A percentile compares a stretch with the other conserved stretches of the same genome.
Evolutionary conservation across 2,888 invertebrate genomes (phyloP).

Genomic region (Plagiodera versicolora): DNA sequence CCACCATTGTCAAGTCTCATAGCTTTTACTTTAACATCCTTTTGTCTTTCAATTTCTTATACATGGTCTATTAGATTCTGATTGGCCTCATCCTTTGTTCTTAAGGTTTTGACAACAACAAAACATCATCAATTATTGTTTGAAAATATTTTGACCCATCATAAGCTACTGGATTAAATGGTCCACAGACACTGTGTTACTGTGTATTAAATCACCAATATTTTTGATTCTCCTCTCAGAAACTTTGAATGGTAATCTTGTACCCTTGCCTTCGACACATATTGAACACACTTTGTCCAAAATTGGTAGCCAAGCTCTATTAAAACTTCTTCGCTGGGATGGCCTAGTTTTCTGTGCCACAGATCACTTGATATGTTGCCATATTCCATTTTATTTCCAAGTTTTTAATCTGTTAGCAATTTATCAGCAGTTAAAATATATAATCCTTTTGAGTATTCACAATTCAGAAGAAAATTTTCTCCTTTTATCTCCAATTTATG

Average conservation of each 20-base stretch:
- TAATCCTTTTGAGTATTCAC: slow-evolving; percentile 8
- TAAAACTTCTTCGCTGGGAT: slow-evolving; percentile 17
- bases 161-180: slow-evolving; percentile 15
- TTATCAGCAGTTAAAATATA: slow-evolving; percentile 15
- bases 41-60: slow-evolving; percentile 10
- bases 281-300: slow-evolving; percentile 14
- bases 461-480: slow-evolving; percentile 5
- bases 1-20: slow-evolving; percentile 24
- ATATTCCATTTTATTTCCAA: slow-evolving; percentile 11
- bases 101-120: slow-evolving; percentile 12
- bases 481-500: not conserved
- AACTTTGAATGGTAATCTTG: slow-evolving; percentile 11
- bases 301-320: slow-evolving; percentile 10
- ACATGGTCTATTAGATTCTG: slow-evolving; percentile 9
- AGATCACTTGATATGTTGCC: slow-evolving; percentile 17
- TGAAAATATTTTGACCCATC: slow-evolving; percentile 21
- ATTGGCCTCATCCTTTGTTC: slow-evolving; percentile 11
- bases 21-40: slow-evolving; percentile 11
- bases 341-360: slow-evolving; percentile 25
- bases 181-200: slow-evolving; percentile 8
- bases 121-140: slow-evolving; percentile 22
- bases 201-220: slow-evolving; percentile 18
- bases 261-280: slow-evolving; percentile 16
- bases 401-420: slow-evolving; percentile 3
- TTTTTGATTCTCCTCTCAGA: slow-evolving; percentile 8